A percentile compares a stretch with the other conserved stretches of the same genome.
phyloP scores from a whole-genome alignment of 2,888 invertebrate genomes.

The Orgyia antiqua region DNA sequence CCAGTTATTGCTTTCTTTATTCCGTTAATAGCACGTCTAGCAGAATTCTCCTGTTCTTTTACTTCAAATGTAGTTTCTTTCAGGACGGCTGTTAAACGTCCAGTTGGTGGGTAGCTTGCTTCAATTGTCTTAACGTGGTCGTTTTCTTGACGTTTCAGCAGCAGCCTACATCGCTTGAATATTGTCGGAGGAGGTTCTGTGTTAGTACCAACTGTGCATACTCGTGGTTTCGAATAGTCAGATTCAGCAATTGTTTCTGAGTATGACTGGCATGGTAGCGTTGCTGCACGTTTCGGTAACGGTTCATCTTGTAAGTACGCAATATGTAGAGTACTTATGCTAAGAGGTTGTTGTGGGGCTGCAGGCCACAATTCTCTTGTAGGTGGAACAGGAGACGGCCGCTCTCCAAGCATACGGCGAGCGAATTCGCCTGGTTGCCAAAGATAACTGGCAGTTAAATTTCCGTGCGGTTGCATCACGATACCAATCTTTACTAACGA shows the following conservation, averaged over 20 bases:
- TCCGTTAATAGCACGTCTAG: slow-evolving; percentile 49
- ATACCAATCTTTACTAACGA: slow-evolving; percentile 49
- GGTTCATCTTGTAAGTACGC: slow-evolving; percentile 64
- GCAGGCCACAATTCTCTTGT: slow-evolving; percentile 65
- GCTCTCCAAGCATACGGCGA: slow-evolving; percentile 64
- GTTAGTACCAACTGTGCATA: slow-evolving; percentile 65
- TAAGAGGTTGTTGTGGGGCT: slow-evolving; percentile 55
- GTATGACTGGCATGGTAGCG: slow-evolving; percentile 52
- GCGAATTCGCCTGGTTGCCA: slow-evolving; percentile 74
- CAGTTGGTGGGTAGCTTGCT: slow-evolving; percentile 35
- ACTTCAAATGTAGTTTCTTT: slow-evolving; percentile 49
- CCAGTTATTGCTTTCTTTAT: slow-evolving; percentile 58
- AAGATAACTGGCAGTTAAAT: slow-evolving; percentile 65
- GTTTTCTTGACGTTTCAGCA: slow-evolving; percentile 43
- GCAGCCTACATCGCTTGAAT: slow-evolving; percentile 36
- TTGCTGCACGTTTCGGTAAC: slow-evolving; percentile 45
- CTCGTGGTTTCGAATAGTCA: slow-evolving; percentile 36
- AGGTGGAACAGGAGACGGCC: slow-evolving; percentile 65
- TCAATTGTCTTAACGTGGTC: slow-evolving; percentile 28
- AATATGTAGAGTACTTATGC: slow-evolving; percentile 67
- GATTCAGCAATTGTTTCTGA: slow-evolving; percentile 35
- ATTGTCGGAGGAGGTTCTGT: slow-evolving; percentile 60
- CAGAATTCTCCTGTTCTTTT: slow-evolving; percentile 47
- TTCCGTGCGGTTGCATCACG: slow-evolving; percentile 71
- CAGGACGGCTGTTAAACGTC: slow-evolving; percentile 50